A percentile compares a stretch with the other conserved stretches of the same genome.
Evolutionary conservation across 2,888 invertebrate genomes (phyloP).

Genomic region (Erannis defoliaria): DNA sequence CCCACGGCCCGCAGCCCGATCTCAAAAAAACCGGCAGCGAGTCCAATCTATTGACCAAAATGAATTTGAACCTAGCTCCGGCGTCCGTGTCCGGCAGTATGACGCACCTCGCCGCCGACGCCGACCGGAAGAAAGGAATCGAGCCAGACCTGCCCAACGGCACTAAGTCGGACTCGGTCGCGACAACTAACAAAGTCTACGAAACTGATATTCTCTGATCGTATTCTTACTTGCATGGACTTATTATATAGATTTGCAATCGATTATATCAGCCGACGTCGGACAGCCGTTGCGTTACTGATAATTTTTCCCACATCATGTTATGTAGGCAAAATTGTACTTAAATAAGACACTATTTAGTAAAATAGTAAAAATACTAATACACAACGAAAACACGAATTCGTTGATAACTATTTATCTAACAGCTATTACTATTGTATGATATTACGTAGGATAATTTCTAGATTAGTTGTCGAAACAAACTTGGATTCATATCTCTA

Average conservation of each 20-base stretch:
- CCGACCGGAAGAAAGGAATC: conserved; percentile 45
- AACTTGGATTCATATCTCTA: background rate
- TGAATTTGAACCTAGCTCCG: conserved; percentile 90
- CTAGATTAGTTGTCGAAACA: conserved; percentile 6
- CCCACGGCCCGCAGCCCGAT: conserved; percentile 88
- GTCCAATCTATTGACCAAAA: conserved; percentile 93
- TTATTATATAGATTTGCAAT: background rate
- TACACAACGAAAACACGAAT: conserved; percentile 10
- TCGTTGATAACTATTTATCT: conserved; percentile 32
- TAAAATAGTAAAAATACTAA: conserved; percentile 16
- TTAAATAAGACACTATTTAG: conserved; percentile 11
- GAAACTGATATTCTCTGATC: conserved; percentile 97
- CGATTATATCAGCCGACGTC: conserved; percentile 51
- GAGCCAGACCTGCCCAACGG: conserved; percentile 42
- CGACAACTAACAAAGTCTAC: conserved; percentile 93
- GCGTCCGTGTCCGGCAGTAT: conserved; percentile 74
- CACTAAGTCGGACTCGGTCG: conserved; percentile 60
- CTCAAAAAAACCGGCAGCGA: conserved; percentile 96
- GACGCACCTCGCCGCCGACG: conserved; percentile 71
- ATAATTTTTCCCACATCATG: conserved; percentile 6
- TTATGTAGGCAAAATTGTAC: too few species aligned
- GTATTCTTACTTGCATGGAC: background rate
- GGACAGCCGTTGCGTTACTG: background rate
- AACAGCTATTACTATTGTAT: conserved; percentile 20
- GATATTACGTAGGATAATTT: background rate